phyloP scores from a whole-genome alignment of 2,888 invertebrate species.

The Galeruca laticollis region DNA sequence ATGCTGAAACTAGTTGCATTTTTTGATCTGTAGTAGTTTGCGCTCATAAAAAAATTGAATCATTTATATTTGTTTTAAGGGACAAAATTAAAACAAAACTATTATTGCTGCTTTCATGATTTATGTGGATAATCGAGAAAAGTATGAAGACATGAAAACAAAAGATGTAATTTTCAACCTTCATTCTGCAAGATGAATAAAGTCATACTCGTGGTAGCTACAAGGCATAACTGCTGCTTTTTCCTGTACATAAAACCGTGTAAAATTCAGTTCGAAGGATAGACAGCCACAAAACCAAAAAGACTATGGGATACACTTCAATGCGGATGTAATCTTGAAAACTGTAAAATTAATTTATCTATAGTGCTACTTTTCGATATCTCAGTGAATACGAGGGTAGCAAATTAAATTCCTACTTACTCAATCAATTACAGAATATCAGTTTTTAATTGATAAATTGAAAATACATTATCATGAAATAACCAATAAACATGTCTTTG shows the following conservation, averaged over 20 bases:
- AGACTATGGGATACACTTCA: slow-evolving; percentile 25
- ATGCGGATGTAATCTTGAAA: slow-evolving; percentile 35
- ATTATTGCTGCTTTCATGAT: not conserved
- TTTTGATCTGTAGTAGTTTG: too few relatives aligned
- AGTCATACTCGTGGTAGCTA: slow-evolving; percentile 35
- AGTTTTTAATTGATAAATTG: too few relatives aligned
- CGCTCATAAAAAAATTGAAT: too few relatives aligned
- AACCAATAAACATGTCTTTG: too few relatives aligned
- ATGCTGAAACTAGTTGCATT: too few relatives aligned
- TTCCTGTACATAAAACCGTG: slow-evolving; percentile 27
- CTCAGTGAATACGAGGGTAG: not conserved
- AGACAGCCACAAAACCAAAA: slow-evolving; percentile 34
- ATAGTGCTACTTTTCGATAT: slow-evolving; percentile 24
- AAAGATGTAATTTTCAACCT: slow-evolving; percentile 17
- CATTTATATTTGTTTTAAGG: too few relatives aligned
- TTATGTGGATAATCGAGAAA: slow-evolving; percentile 8
- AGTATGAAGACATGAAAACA: slow-evolving; percentile 14
- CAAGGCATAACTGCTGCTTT: slow-evolving; percentile 35
- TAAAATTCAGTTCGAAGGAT: slow-evolving; percentile 29
- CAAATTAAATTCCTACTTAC: not conserved
- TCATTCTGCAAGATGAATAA: slow-evolving; percentile 2
- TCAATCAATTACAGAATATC: too few relatives aligned
- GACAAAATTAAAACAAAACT: not conserved
- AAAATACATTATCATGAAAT: too few relatives aligned
- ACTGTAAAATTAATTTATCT: slow-evolving; percentile 24